Base-by-base conservation (phyloP, 1,140 invertebrate species). In the Eueides isabella region DNA sequence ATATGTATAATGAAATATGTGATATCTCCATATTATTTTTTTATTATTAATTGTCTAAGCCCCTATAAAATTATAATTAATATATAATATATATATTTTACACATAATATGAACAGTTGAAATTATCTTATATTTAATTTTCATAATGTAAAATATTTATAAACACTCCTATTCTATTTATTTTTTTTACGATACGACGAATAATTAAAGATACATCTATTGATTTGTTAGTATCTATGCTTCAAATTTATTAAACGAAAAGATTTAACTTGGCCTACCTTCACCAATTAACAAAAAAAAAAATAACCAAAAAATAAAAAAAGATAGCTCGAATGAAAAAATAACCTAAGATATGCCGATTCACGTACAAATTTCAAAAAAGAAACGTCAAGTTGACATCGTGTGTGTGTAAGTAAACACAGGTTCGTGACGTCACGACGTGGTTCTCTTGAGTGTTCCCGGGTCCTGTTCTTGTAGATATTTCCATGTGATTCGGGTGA, bases 401-500 rank as follows among this genome's bases (percentile, higher is more conserved):
- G 35, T 73, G 44, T 73, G 48, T 38, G 16, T 38, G n/a, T n/a
- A 66, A 71, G 80, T 48, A 61, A 62, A 72, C 64, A 72, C n/a
- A 72, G 44, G n/a, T 66, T 55, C 33, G 41, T 48, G n/a, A 48
- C n/a, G 16, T 48, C n/a, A 19, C 16, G 19, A 48, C 41, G n/a
- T 48, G 48, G 48, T 55, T 55, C 16, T 72, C 71, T 74, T 74
- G 31, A 61, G 35, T 61, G 29, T 67, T 64, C 66, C 68, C 48
- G 63, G 63, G 19, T 61, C 12, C 33, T 38, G 11, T 41, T 73
- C 55, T 72, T 82, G 77, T 66, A 68, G 71, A 76, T 80, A 79
- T 79, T 83, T 86, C 85, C 83, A 83, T 81, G 35, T 64, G 87
- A 88, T 89, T 90, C 87, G 88, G 87, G 88, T 88, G 85, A 86